Evolutionary conservation across 2,888 invertebrate species (phyloP).

Genomic region (Drosophila birchii): DNA sequence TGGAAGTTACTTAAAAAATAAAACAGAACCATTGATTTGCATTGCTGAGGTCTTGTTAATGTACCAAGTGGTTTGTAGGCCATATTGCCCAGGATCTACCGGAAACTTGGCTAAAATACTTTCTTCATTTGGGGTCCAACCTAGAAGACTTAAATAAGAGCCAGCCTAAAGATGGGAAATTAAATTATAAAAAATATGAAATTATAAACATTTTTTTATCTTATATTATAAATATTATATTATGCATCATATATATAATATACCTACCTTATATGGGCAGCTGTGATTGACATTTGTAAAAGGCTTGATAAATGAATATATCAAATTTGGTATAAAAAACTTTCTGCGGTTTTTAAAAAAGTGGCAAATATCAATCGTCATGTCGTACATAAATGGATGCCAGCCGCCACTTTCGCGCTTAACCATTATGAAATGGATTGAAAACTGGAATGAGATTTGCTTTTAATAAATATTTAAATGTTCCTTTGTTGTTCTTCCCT

Average conservation of each 20-base stretch:
- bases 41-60: not conserved
- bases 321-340: conserved; percentile 19
- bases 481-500: rapidly evolving
- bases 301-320: conserved; percentile 15
- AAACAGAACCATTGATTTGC: conserved; percentile 22
- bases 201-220: too few relatives aligned
- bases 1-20: not conserved
- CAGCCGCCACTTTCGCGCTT: conserved; percentile 55
- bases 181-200: too few relatives aligned
- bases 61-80: conserved; percentile 34
- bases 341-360: conserved; percentile 23
- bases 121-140: conserved; percentile 4
- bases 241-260: not conserved
- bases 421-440: conserved; percentile 35
- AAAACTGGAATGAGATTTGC: not conserved
- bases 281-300: conserved; percentile 47
- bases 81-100: conserved; percentile 46
- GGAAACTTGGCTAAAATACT: conserved; percentile 37
- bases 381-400: conserved; percentile 55
- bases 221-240: too few relatives aligned
- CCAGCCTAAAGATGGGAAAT: conserved; percentile 19
- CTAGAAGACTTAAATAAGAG: not conserved
- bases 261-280: conserved; percentile 46
- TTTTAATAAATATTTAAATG: not conserved
- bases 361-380: conserved; percentile 38